Base-by-base conservation (phyloP, 2,888 invertebrate genomes). In the Epinotia demarniana region DNA sequence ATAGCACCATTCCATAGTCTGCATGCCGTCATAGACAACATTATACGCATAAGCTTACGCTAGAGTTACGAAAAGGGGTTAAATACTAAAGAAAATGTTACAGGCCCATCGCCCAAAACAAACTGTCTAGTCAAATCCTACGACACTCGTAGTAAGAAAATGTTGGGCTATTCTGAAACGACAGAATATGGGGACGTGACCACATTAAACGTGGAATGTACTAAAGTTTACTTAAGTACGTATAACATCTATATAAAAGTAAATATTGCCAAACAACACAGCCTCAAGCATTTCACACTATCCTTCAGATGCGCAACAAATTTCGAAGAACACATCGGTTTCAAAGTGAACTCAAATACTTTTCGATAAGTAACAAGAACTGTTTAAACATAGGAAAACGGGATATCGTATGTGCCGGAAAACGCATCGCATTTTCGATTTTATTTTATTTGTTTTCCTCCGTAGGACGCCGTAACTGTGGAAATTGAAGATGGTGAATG, bases 341-440 rank as follows among this genome's bases (percentile, higher is more conserved):
- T 63, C 46, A 16, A 46, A 23, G 23, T 19, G 63, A 63, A 53
- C n/a, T 53, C 61, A 67, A 73, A 39, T 23, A 72, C 49, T 66
- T 66, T 73, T 61, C 61, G 68, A 73, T 67, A 73, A 72, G 39
- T 62, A 66, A 23, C 60, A 53, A 66, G n/a, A 16, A 27, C 67
- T 67, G 61, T 68, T 73, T 62, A 68, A 55, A 73, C 57, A 72
- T 43, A 57, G 60, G 43, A 68, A 61, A 19, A n/a, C 66, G 5
- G 63, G 39, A 67, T 43, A 55, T 23, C 13, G 46, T 57, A 19
- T 19, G 43, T 64, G 46, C 9, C 18, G 39, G 62, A 23, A 46
- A 64, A 64, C 13, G 46, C 13, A 49, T 4, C 23, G 43, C 23
- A 19, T 49, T 19, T 64, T 23, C 23, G 12, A 61, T 67, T 60